Conservation (phyloP, 2,797 vertebrate species). For the Dromococcyx pavoninus region DNA sequence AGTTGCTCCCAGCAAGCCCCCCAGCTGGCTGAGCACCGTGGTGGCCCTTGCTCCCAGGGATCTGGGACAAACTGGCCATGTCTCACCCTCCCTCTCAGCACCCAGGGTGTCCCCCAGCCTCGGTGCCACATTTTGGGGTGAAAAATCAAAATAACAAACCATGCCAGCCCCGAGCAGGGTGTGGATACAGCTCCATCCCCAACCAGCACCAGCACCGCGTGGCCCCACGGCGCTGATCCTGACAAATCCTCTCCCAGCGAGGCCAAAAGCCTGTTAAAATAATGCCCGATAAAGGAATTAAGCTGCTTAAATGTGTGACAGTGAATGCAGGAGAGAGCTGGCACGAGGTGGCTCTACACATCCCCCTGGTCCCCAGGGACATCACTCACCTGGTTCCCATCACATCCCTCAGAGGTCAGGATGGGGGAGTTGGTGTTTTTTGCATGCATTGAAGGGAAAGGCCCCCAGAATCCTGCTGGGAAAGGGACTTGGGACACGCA, state of each 20-base stretch:
- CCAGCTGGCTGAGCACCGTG: too few species aligned
- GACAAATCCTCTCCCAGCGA: neutral
- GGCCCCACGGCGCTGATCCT: neutral
- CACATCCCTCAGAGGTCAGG: neutral
- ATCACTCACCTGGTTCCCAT: neutral
- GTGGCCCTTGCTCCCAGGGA: too few species aligned
- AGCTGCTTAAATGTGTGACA: neutral
- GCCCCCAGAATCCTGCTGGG: neutral
- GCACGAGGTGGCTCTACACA: neutral
- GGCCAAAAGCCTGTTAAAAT: neutral
- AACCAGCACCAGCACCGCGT: rapidly evolving
- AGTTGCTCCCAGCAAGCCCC: neutral
- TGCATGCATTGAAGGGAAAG: neutral
- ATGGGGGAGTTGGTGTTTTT: neutral
- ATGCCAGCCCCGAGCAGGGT: neutral
- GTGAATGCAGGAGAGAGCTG: neutral
- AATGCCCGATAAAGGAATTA: neutral
- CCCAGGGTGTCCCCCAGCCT: too few species aligned
- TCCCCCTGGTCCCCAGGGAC: too few species aligned
- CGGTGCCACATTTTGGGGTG: too few species aligned
- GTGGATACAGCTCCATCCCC: neutral
- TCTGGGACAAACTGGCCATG: too few species aligned
- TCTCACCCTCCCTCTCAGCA: too few species aligned
- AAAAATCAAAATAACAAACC: too few species aligned
- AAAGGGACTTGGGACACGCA: neutral